Percentiles rank a stretch among this genome's conserved stretches.
Evolutionary conservation across 2,113 vertebrate species (phyloP).

Genomic region (Puma concolor): DNA sequence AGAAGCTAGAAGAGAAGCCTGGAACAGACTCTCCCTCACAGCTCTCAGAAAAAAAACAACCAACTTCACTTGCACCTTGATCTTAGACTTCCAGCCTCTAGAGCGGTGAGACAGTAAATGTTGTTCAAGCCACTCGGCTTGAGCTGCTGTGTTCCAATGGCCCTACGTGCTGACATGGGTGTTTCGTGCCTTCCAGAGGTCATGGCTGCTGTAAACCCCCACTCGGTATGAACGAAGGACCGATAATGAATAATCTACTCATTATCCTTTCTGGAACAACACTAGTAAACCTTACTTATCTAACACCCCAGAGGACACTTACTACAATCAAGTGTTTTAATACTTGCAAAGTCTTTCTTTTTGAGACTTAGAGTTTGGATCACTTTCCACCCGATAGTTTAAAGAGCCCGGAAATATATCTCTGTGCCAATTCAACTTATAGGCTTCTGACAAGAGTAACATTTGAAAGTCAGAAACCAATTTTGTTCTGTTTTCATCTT

Average conservation of each 20-base stretch:
- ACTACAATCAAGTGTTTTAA: background rate
- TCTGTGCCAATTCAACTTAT: background rate
- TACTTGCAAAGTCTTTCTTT: background rate
- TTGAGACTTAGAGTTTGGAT: background rate
- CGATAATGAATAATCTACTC: background rate
- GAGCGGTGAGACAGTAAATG: rapidly evolving
- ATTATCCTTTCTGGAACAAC: background rate
- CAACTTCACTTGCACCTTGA: rapidly evolving
- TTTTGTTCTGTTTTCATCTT: background rate
- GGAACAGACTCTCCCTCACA: background rate
- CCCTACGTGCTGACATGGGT: too few species aligned
- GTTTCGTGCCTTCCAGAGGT: rapidly evolving
- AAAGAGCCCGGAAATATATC: background rate
- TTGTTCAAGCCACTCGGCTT: background rate
- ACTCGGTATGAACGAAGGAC: rapidly evolving
- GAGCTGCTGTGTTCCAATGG: background rate
- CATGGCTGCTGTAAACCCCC: background rate
- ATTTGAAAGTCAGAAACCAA: background rate
- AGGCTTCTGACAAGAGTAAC: background rate
- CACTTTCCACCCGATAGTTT: background rate
- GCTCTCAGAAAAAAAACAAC: background rate
- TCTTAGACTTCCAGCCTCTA: background rate
- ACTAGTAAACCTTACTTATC: background rate
- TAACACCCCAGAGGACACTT: background rate
- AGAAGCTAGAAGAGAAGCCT: background rate